phyloP scores from a whole-genome alignment of 1,140 invertebrate species.

The Trichonephila clavata region DNA sequence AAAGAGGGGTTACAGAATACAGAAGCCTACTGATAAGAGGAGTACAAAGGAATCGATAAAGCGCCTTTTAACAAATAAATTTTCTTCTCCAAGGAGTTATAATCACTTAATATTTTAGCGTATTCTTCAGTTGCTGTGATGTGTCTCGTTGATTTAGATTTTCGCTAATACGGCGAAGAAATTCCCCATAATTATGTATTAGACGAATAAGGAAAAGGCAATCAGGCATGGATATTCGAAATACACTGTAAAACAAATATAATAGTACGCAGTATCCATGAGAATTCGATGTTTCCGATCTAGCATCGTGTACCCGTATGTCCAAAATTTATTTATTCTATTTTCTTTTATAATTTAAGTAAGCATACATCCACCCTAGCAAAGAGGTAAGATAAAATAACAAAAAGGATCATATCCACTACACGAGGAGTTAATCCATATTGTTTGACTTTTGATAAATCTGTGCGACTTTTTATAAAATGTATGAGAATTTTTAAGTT shows the following conservation, averaged over 20 bases:
- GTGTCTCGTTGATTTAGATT: background rate
- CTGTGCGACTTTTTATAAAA: background rate
- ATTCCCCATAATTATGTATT: background rate
- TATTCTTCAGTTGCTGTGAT: fast-evolving
- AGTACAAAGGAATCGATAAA: background rate
- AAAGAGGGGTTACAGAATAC: background rate
- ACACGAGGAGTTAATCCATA: background rate
- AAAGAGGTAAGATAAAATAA: background rate
- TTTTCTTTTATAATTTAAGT: background rate
- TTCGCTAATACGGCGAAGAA: background rate
- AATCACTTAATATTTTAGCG: background rate
- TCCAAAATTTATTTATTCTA: background rate
- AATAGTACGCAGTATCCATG: background rate
- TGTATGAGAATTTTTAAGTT: background rate
- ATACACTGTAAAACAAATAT: background rate
- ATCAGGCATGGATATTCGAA: background rate
- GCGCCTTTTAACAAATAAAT: background rate
- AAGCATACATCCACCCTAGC: background rate
- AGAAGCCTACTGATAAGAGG: background rate
- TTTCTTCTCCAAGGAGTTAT: background rate
- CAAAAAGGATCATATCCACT: background rate
- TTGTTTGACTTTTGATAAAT: background rate
- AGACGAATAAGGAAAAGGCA: background rate
- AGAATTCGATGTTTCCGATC: background rate
- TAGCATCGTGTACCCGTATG: background rate